These are phyloP conservation scores for Sebastes trivittatus DNA, from an alignment of 2,797 vertebrate species.

Conservation along the genomic window DNA sequence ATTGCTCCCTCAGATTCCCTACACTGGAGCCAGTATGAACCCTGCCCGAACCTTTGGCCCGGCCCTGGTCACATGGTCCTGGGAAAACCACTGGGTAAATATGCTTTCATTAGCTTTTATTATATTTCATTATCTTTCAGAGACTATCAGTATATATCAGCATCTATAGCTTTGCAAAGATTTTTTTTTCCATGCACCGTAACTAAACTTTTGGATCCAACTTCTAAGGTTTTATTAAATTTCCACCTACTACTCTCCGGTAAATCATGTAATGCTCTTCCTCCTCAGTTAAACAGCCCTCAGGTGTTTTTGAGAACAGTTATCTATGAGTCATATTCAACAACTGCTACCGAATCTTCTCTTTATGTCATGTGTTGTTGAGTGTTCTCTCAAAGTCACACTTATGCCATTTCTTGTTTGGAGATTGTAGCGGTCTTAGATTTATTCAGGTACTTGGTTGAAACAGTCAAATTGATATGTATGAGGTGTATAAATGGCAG, in stretches of 20 bases:
- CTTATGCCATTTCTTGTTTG: too few relatives aligned
- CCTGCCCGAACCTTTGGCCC: conserved; percentile 90
- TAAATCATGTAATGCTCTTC: neutral
- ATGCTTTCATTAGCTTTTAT: neutral
- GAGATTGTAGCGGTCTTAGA: too few relatives aligned
- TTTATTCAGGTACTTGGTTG: too few relatives aligned
- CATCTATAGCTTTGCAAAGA: neutral
- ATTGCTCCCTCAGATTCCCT: conserved; percentile 82
- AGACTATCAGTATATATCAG: neutral
- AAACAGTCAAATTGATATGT: too few relatives aligned
- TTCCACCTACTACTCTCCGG: neutral
- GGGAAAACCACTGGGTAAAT: conserved; percentile 89
- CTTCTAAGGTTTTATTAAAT: neutral
- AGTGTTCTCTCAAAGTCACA: too few relatives aligned
- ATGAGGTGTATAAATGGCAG: too few relatives aligned
- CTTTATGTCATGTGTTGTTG: too few relatives aligned
- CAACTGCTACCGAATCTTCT: too few relatives aligned
- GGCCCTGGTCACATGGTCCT: conserved; percentile 78
- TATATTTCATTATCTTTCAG: neutral
- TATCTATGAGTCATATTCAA: too few relatives aligned
- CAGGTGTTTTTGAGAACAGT: too few relatives aligned
- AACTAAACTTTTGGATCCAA: neutral
- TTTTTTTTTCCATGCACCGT: neutral
- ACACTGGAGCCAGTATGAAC: conserved; percentile 91
- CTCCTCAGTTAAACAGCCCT: too few relatives aligned